A percentile compares a stretch with the other conserved stretches of the same genome.
These are phyloP conservation scores for Micromys minutus DNA, from an alignment of 2,113 vertebrate species.

Conservation along the genomic window DNA sequence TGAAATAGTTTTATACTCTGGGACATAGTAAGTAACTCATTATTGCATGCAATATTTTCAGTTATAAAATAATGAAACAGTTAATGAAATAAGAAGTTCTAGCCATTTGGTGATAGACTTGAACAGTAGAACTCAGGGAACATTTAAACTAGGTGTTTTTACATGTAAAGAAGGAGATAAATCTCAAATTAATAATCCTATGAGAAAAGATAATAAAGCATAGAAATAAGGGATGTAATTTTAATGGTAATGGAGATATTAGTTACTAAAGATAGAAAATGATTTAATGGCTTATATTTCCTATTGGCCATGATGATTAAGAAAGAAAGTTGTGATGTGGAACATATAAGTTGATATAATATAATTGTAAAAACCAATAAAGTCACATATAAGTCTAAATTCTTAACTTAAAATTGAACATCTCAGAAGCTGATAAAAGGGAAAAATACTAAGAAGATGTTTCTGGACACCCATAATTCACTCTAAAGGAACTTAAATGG, in stretches of 20 bases:
- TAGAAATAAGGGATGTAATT: not conserved
- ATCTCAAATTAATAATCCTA: not conserved
- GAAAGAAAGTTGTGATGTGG: not conserved
- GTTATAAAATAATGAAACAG: not conserved
- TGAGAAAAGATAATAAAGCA: constrained; percentile 17
- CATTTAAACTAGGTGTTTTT: not conserved
- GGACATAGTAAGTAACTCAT: not conserved
- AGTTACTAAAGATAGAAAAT: not conserved
- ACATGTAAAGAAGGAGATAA: not conserved
- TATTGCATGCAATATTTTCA: not conserved
- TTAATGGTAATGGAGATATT: not conserved
- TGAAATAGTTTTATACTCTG: not conserved
- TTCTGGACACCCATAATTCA: not conserved
- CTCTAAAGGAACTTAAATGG: not conserved
- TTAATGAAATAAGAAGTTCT: not conserved
- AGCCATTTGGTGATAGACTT: not conserved
- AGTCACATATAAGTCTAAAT: not conserved
- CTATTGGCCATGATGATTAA: not conserved
- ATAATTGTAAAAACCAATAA: not conserved
- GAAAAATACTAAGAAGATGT: not conserved
- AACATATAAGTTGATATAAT: not conserved
- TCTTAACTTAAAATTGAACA: not conserved
- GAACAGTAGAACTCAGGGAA: not conserved
- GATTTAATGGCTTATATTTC: not conserved
- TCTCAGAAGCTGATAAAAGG: not conserved